Evolutionary conservation across 64 coral and sea anemone genomes (phyloP), one percentile per base, ranked within the genome.

Genomic region (Anthopleura sola): DNA sequence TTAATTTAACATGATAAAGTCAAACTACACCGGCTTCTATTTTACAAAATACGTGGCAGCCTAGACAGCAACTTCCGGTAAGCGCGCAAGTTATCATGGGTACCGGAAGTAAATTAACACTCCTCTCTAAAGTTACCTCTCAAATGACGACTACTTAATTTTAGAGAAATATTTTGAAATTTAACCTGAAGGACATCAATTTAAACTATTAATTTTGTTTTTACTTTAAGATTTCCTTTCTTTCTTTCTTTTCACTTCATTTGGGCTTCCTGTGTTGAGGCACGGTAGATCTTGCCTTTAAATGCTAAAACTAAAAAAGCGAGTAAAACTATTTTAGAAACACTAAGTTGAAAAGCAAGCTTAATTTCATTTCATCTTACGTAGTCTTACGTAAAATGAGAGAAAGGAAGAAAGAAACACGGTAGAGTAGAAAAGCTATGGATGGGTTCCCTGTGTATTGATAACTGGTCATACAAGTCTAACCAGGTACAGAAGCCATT

Each of bases 11-110:
- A 60, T 83, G 50, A 32, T 82, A 5, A 33, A 29, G 48, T 60
- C 82, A 34, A 37, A 8, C 32, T 29, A 60, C 28, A 60, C 50
- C 55, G 48, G 49, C 50, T 83, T 83, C 82, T 53, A 83, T 7
- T 48, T 38, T 51, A 54, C 49, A 56, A 38, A 54, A 36, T 83
- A 83, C 82, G 82, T 83, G 82, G 82, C 82, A 83, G 48, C 33
- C 18, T 14, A 60, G 28, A n/a, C 19, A 21, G 38, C 18, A 36
- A 83, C 82, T 83, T 83, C 82, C 82, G 82, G 49, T 83, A 36
- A 33, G 55, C 29, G 57, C 12, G 24, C 55, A 33, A 28, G 50
- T 5, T 1, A 11, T 83, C 82, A 83, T 83, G 82, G 82, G 50
- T 34, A 58, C 82, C 44, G 82, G 82, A 83, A 83, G 47, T 79